These are phyloP conservation scores for Brachyptera putata DNA, from an alignment of 2,888 invertebrate species.

Conservation along the genomic window DNA sequence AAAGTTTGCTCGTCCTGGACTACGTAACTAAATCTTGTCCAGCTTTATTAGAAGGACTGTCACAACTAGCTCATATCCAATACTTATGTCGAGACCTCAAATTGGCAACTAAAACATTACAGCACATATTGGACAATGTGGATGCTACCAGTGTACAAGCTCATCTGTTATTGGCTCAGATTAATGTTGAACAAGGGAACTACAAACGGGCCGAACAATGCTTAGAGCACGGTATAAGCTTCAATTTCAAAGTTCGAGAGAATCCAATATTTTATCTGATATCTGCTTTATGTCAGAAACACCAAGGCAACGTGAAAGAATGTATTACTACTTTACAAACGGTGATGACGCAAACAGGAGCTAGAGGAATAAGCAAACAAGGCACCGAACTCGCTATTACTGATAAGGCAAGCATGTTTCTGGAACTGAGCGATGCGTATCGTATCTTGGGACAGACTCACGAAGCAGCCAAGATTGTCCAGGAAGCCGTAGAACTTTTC, in stretches of 20 bases:
- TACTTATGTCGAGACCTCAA: slow-evolving; percentile 73
- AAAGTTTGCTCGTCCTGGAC: slow-evolving; percentile 63
- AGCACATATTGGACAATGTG: slow-evolving; percentile 65
- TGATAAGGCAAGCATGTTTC: slow-evolving; percentile 81
- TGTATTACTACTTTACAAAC: slow-evolving; percentile 70
- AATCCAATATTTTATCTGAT: slow-evolving; percentile 87
- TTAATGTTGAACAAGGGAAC: slow-evolving; percentile 64
- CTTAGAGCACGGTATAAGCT: slow-evolving; percentile 58
- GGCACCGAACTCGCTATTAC: slow-evolving; percentile 51
- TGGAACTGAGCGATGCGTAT: slow-evolving; percentile 73
- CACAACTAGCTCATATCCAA: slow-evolving; percentile 72
- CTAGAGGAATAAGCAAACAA: slow-evolving; percentile 42
- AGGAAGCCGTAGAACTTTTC: slow-evolving; percentile 55
- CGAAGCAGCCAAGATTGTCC: slow-evolving; percentile 78
- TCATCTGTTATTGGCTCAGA: slow-evolving; percentile 81
- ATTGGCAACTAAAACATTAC: slow-evolving; percentile 65
- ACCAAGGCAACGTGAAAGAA: slow-evolving; percentile 63
- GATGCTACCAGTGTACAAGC: slow-evolving; percentile 80
- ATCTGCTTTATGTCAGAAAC: slow-evolving; percentile 76
- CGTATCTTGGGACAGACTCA: slow-evolving; percentile 61
- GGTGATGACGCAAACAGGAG: slow-evolving; percentile 64
- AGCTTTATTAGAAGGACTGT: slow-evolving; percentile 62
- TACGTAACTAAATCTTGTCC: slow-evolving; percentile 75
- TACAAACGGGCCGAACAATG: slow-evolving; percentile 78
- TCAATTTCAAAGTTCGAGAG: slow-evolving; percentile 88